phyloP scores from a whole-genome alignment of 2,888 invertebrate genomes.

The Drosophila yooni region DNA sequence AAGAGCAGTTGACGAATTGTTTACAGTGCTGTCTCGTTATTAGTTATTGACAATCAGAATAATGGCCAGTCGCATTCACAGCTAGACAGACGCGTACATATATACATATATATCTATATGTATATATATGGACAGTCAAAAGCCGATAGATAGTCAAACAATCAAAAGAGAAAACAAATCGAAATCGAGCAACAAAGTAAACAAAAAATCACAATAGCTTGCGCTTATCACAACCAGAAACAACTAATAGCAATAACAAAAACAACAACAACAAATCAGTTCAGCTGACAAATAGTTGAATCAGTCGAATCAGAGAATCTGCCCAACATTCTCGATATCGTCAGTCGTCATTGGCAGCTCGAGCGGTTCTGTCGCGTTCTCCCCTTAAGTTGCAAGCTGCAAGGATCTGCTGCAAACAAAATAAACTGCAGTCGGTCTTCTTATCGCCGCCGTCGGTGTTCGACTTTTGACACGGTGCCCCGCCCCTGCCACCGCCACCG shows the following conservation, averaged over 20 bases:
- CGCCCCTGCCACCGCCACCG: neutral
- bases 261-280: constrained; percentile 12
- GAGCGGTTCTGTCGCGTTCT: constrained; percentile 31
- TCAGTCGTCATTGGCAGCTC: constrained; percentile 47
- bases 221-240: constrained; percentile 51
- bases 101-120: neutral
- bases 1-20: constrained; percentile 28
- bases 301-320: constrained; percentile 33
- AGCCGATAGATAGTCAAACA: constrained; percentile 23
- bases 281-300: constrained; percentile 26
- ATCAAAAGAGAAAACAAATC: constrained; percentile 29
- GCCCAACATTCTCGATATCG: constrained; percentile 16
- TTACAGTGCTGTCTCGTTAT: constrained; percentile 20
- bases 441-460: constrained; percentile 55
- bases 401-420: constrained; percentile 35
- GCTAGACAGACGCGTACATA: constrained; percentile 13
- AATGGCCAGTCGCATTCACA: constrained; percentile 25
- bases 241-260: constrained; percentile 17
- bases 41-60: constrained; percentile 52
- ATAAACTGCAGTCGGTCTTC: constrained; percentile 6
- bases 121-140: neutral
- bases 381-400: constrained; percentile 2
- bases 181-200: constrained; percentile 32
- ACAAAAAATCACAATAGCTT: constrained; percentile 45
- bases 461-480: constrained; percentile 52